Evolutionary conservation across 2,797 vertebrate species (phyloP).

Genomic region (Otolemur crassicaudatus): DNA sequence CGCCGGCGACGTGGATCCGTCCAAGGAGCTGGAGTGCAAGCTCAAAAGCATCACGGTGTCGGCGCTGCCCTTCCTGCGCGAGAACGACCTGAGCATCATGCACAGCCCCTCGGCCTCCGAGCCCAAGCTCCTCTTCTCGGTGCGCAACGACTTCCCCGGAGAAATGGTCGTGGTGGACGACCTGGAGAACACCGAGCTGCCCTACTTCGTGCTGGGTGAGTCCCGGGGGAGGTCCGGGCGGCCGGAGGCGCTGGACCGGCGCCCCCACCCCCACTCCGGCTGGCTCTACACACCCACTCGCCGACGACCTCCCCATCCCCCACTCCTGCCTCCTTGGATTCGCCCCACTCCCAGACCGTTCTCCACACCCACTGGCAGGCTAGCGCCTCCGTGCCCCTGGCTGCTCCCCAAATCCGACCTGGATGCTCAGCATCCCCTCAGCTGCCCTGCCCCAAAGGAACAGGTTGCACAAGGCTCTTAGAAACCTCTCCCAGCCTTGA

Average conservation of each 20-base stretch:
- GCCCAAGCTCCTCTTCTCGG: constrained; percentile 99
- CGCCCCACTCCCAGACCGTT: constrained; percentile 45
- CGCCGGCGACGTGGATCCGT: constrained; percentile 90
- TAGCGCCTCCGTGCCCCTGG: background rate
- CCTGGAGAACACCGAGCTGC: constrained; percentile 98
- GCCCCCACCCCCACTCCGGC: constrained; percentile 62
- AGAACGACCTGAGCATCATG: constrained; percentile 99
- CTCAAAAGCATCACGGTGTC: constrained; percentile 99
- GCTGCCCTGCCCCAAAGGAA: constrained; percentile 24
- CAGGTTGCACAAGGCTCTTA: constrained; percentile 51
- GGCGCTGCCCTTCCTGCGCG: constrained; percentile 96
- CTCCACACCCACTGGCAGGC: constrained; percentile 62
- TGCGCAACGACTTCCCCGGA: constrained; percentile 97
- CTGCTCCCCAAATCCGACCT: background rate
- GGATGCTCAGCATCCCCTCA: background rate
- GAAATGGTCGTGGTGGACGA: constrained; percentile 98
- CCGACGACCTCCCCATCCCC: constrained; percentile 40
- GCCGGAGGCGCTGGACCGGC: constrained; percentile 59
- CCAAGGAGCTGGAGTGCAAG: constrained; percentile 96
- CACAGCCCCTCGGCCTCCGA: constrained; percentile 98
- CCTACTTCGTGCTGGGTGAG: constrained; percentile 98
- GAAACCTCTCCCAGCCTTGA: constrained; percentile 1
- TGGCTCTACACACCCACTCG: background rate
- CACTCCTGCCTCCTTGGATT: constrained; percentile 52
- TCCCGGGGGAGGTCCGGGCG: constrained; percentile 64